Conservation (phyloP, 2,797 vertebrate genomes). For the Momotus momota region DNA sequence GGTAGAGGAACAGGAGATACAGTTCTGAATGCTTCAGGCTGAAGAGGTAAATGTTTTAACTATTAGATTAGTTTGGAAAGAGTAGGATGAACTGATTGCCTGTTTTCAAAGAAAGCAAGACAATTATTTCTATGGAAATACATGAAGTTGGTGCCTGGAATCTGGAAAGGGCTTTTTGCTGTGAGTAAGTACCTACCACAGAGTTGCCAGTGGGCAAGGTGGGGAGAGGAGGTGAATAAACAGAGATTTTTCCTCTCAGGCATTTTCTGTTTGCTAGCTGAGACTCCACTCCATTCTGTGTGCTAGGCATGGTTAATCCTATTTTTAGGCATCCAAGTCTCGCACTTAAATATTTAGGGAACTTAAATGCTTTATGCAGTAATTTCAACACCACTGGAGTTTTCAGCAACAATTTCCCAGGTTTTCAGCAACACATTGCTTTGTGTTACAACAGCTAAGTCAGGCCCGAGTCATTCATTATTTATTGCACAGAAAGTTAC, state of each 20-base stretch:
- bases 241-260: neutral
- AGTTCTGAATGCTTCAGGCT: neutral
- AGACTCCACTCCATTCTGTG: neutral
- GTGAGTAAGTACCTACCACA: constrained; percentile 26
- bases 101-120: neutral
- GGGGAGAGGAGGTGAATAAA: constrained; percentile 17
- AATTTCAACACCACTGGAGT: neutral
- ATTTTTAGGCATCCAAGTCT: neutral
- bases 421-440: neutral
- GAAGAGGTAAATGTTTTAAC: neutral
- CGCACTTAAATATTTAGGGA: neutral
- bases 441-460: neutral
- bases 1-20: neutral
- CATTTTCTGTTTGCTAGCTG: constrained; percentile 16
- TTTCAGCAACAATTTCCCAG: neutral
- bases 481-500: neutral
- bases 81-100: neutral
- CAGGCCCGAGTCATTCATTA: neutral
- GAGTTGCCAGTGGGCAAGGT: constrained; percentile 31
- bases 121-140: constrained; percentile 15
- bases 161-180: neutral
- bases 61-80: neutral
- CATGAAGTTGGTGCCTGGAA: constrained; percentile 1
- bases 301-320: neutral
- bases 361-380: neutral